These are phyloP conservation scores for Leptoclinus maculatus DNA, from an alignment of 2,797 vertebrate genomes.

Conservation along the genomic window DNA sequence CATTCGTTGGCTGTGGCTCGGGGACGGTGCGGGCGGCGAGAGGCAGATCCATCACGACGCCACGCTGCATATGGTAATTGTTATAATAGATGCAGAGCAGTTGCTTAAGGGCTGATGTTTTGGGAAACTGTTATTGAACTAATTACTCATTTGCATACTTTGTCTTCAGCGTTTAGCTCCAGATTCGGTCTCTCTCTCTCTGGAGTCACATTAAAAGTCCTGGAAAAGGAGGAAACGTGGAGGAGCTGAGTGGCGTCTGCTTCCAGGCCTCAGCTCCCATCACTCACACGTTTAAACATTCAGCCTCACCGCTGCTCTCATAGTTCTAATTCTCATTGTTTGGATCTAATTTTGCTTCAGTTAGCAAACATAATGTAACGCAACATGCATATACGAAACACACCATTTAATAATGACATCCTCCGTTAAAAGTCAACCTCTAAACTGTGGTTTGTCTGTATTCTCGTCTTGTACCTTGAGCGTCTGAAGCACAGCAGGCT, in stretches of 20 bases:
- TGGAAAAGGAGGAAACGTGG: constrained; percentile 12
- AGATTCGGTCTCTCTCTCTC: constrained; percentile 51
- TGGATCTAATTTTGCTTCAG: not conserved
- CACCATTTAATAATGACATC: not conserved
- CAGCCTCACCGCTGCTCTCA: not conserved
- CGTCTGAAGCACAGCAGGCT: not conserved
- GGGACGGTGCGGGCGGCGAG: constrained; percentile 10
- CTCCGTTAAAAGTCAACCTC: not conserved
- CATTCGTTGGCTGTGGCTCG: constrained; percentile 6
- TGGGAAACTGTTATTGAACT: constrained; percentile 71
- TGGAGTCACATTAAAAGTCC: constrained; percentile 59
- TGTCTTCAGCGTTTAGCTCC: constrained; percentile 55
- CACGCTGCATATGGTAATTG: constrained; percentile 63
- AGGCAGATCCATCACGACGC: constrained; percentile 59
- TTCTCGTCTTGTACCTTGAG: not conserved
- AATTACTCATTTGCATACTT: constrained; percentile 78
- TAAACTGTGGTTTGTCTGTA: not conserved
- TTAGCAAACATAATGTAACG: not conserved
- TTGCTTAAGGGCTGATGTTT: constrained; percentile 73
- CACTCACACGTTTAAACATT: not conserved
- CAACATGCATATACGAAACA: not conserved
- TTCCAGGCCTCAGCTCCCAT: constrained; percentile 25
- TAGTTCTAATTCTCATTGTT: not conserved
- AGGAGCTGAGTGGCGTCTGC: constrained; percentile 37
- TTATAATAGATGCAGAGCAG: constrained; percentile 66